Conservation (phyloP, 1,140 invertebrate genomes). For the Agrilus planipennis region DNA sequence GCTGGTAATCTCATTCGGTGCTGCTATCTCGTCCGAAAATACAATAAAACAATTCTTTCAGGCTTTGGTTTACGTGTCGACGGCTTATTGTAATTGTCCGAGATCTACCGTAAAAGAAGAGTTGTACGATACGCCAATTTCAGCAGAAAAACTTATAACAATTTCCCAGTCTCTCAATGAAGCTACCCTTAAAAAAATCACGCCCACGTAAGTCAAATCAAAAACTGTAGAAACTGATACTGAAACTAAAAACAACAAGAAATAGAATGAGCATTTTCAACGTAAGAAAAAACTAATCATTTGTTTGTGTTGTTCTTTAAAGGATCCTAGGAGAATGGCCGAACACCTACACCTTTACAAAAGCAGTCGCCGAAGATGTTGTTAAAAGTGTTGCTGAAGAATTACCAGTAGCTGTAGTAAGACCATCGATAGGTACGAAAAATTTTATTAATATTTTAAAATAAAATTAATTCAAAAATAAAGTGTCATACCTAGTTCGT, state of each 20-base stretch:
- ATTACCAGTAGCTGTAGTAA: slow-evolving; percentile 54
- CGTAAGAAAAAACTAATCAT: slow-evolving; percentile 20
- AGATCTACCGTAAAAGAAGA: slow-evolving; percentile 30
- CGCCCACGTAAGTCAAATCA: slow-evolving; percentile 36
- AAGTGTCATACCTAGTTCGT: not conserved
- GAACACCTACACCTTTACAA: slow-evolving; percentile 66
- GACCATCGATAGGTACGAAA: slow-evolving; percentile 48
- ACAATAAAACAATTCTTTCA: slow-evolving; percentile 50
- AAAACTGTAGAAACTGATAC: slow-evolving; percentile 44
- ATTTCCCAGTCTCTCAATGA: slow-evolving; percentile 7
- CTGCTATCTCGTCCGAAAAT: slow-evolving; percentile 43
- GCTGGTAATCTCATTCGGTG: no score
- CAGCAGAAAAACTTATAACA: slow-evolving; percentile 21
- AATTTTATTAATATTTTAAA: not conserved
- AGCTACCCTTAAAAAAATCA: slow-evolving; percentile 7
- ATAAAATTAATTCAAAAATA: not conserved
- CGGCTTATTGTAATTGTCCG: slow-evolving; percentile 41
- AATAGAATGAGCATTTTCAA: no score
- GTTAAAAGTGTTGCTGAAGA: slow-evolving; percentile 39
- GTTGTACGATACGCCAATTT: slow-evolving; percentile 32
- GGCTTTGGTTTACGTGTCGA: slow-evolving; percentile 41
- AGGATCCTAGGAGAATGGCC: slow-evolving; percentile 52
- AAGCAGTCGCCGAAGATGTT: slow-evolving; percentile 56
- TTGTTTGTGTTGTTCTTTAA: slow-evolving; percentile 17
- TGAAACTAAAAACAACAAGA: slow-evolving; percentile 42